A percentile compares a stretch with the other conserved stretches of the same genome.
These are phyloP conservation scores for Philereme transversata DNA, from an alignment of 2,888 invertebrate genomes.

Conservation along the genomic window DNA sequence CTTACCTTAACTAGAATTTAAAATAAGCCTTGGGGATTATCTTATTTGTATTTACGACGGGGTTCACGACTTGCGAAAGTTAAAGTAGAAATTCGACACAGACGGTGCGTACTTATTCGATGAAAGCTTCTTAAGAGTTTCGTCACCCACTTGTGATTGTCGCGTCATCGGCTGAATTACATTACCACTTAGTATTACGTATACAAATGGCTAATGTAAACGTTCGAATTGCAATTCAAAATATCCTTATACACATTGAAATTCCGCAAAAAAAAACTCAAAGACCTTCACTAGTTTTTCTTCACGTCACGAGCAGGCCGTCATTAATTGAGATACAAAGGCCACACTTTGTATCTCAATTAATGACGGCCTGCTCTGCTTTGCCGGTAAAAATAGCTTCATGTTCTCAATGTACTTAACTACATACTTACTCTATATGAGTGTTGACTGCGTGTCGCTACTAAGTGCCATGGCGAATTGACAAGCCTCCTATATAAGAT, in stretches of 20 bases:
- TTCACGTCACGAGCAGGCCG: no score
- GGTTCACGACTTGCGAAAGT: conserved; percentile 50
- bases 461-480: no score
- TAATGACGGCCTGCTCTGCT: conserved; percentile 46
- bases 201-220: conserved; percentile 13
- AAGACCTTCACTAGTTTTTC: conserved; percentile 71
- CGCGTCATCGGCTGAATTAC: conserved; percentile 20
- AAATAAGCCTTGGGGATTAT: conserved; percentile 45
- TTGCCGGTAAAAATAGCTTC: conserved; percentile 62
- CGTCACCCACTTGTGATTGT: conserved; percentile 30
- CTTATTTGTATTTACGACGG: conserved; percentile 54
- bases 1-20: conserved; percentile 54
- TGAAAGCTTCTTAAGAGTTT: conserved; percentile 38
- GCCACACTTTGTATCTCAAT: conserved; percentile 69
- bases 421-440: not conserved
- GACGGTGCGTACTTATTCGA: conserved; percentile 33
- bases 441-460: conserved; percentile 68
- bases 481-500: no score
- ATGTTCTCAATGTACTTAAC: conserved; percentile 52
- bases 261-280: conserved; percentile 33
- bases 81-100: conserved; percentile 42
- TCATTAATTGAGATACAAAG: no score
- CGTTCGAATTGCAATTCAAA: conserved; percentile 17
- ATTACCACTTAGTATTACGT: conserved; percentile 13
- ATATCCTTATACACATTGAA: conserved; percentile 17